Evolutionary conservation across 2,888 invertebrate species (phyloP).

Genomic region (Coleophora deauratella): DNA sequence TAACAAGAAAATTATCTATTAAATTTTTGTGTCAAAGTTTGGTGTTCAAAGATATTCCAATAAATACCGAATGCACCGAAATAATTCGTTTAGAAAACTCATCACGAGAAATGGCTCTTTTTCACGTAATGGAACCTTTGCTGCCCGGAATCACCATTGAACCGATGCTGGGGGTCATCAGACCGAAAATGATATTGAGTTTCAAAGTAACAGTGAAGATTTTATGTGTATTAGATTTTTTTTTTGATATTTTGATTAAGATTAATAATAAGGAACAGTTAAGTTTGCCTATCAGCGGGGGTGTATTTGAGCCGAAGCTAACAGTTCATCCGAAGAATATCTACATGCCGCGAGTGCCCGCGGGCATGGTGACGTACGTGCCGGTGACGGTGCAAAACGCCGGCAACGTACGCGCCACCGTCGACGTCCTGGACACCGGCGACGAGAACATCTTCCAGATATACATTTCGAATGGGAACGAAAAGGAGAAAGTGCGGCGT

Average conservation of each 20-base stretch:
- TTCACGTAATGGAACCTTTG: conserved; percentile 63
- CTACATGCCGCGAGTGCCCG: conserved; percentile 62
- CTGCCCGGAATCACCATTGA: conserved; percentile 60
- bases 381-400: conserved; percentile 54
- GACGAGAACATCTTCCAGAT: conserved; percentile 56
- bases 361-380: conserved; percentile 47
- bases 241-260: conserved; percentile 48
- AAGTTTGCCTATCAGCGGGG: conserved; percentile 54
- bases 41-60: conserved; percentile 52
- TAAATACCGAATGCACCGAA: conserved; percentile 51
- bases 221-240: conserved; percentile 52
- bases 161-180: conserved; percentile 66
- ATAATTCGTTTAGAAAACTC: conserved; percentile 68
- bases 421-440: conserved; percentile 43
- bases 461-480: conserved; percentile 45
- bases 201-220: conserved; percentile 60
- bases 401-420: conserved; percentile 33
- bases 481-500: conserved; percentile 41
- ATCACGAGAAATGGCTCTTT: conserved; percentile 65
- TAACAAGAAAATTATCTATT: conserved; percentile 52
- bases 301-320: conserved; percentile 65
- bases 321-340: conserved; percentile 62
- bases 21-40: conserved; percentile 51
- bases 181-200: conserved; percentile 61
- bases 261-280: conserved; percentile 63